Evolutionary conservation across 2,113 vertebrate species (phyloP).

Genomic region (Neomonachus schauinslandi): DNA sequence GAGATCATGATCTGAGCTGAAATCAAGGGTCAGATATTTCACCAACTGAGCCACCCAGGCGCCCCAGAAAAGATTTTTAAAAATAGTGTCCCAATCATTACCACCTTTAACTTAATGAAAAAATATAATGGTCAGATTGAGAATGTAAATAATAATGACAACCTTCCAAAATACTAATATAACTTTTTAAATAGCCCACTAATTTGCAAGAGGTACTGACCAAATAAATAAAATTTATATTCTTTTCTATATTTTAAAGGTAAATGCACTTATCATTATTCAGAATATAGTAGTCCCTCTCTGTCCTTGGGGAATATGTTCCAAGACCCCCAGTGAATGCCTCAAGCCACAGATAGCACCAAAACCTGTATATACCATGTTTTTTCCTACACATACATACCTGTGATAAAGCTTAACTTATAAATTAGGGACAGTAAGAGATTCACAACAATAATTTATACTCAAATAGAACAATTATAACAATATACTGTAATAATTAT

Average conservation of each 20-base stretch:
- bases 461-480: not conserved
- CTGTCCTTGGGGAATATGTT: not conserved
- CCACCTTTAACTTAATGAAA: conserved; percentile 29
- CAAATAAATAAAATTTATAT: conserved; percentile 9
- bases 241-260: not conserved
- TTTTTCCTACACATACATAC: not conserved
- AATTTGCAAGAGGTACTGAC: not conserved
- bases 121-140: conserved; percentile 28
- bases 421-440: not conserved
- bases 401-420: not conserved
- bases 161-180: not conserved
- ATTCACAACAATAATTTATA: not conserved
- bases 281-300: not conserved
- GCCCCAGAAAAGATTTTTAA: not conserved
- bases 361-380: not conserved
- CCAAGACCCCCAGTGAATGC: not conserved
- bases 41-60: not conserved
- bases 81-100: not conserved
- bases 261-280: conserved; percentile 31
- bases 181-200: not conserved
- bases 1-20: not conserved
- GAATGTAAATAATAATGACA: not conserved
- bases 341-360: not conserved
- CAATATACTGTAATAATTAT: not conserved
- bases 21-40: not conserved